phyloP scores from a whole-genome alignment of 2,797 vertebrate species.

The Silurus aristotelis region DNA sequence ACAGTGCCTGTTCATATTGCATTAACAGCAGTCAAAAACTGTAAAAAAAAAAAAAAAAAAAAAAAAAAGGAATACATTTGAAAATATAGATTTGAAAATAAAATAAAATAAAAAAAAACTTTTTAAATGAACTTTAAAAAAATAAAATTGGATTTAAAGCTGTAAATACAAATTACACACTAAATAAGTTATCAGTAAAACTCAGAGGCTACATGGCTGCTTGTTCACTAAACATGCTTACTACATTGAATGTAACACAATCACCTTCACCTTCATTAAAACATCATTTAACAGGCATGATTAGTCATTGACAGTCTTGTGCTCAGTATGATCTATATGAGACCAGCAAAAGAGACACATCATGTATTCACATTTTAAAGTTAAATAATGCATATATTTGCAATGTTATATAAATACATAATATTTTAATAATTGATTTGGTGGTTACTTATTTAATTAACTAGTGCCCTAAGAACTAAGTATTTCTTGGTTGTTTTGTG shows the following conservation, averaged over 20 bases:
- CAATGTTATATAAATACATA: no score
- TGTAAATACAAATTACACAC: background rate
- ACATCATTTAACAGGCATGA: background rate
- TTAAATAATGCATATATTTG: background rate
- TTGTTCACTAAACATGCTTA: background rate
- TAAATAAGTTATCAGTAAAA: background rate
- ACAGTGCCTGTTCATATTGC: background rate
- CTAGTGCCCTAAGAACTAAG: background rate
- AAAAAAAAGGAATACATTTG: no score
- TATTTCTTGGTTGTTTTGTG: background rate
- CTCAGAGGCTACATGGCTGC: background rate
- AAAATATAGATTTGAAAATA: no score
- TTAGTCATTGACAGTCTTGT: background rate
- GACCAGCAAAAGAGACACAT: background rate
- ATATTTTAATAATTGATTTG: background rate
- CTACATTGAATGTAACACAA: background rate
- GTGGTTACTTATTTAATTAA: background rate
- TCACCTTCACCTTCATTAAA: background rate
- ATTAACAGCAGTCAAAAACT: conserved; percentile 10
- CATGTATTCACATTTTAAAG: background rate
- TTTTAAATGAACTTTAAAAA: background rate
- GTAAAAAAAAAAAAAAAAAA: background rate
- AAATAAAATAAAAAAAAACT: background rate
- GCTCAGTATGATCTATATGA: background rate
- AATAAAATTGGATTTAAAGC: background rate